Evolutionary conservation across 2,797 vertebrate species (phyloP), one percentile per base, ranked within the genome.

Genomic region (Lithobates pipiens): DNA sequence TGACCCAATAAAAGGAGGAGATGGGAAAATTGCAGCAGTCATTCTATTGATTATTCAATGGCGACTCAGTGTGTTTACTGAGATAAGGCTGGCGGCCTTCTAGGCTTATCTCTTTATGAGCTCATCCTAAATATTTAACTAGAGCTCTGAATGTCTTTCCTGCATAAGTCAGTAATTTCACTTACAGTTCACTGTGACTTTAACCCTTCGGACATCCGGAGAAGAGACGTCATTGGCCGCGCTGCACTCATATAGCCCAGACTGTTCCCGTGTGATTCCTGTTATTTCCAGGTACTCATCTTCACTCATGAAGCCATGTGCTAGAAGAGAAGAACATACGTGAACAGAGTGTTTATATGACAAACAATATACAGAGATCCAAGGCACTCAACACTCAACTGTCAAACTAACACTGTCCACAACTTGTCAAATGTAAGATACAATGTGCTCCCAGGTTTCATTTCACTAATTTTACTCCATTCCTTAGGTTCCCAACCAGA

Each of bases 101-200:
- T 54, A 16, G 16, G 50, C 50, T 16, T 61, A 13, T 57, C 74
- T 34, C 46, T 23, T 32, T 76, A 32, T 10, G 2, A 50, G n/a
- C 73, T 15, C 11, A 6, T 75, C 39, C 50, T 76, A 18, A 32
- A 61, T 76, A 63, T 39, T 42, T 63, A 63, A 27, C 61, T 54
- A 82, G 15, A 36, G 21, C 63, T 68, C 42, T 39, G 23, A 65
- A 13, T 25, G 15, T 16, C 54, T 63, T 42, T 42, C 32, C 32
- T 3, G 36, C 34, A n/a, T 34, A 7, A 8, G 0, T 5, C 3
- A 15, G 25, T 15, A 23, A 0, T 11, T 21, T 0, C 16, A 89
- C 98, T 98, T 93, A 99, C 98, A 99, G 92, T 99, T 99, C 84
- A 99, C 97, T 1, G 96, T 97, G 90, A 99, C 96, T 93, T 97